These are phyloP conservation scores for Serripes groenlandicus DNA, from an alignment of 2,888 invertebrate genomes.

Conservation along the genomic window DNA sequence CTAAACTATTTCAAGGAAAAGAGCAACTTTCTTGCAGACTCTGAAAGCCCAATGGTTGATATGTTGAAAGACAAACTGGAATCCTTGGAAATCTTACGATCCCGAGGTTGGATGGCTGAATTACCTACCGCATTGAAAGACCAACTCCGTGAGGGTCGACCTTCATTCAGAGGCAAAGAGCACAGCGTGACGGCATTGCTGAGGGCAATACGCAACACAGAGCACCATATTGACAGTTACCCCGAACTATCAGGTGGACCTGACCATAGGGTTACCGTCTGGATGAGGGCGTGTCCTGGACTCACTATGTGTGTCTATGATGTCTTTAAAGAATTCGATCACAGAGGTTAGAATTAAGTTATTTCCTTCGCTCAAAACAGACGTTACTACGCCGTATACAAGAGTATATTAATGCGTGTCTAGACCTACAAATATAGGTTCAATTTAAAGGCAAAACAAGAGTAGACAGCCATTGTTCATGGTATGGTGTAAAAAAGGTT, in stretches of 20 bases:
- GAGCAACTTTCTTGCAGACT: conserved; percentile 11
- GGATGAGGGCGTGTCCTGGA: conserved; percentile 1
- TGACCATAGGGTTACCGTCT: not conserved
- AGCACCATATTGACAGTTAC: conserved; percentile 11
- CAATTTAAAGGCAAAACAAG: no score
- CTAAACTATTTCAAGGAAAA: conserved; percentile 3
- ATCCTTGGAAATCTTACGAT: not conserved
- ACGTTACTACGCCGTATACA: no score
- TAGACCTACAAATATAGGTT: no score
- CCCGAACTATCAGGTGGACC: not conserved
- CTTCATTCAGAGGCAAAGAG: not conserved
- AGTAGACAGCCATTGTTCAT: no score
- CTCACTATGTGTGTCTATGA: conserved; percentile 11
- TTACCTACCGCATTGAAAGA: not conserved
- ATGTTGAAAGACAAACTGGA: not conserved
- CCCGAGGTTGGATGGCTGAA: conserved; percentile 1
- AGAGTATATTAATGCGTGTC: no score
- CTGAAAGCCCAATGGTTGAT: not conserved
- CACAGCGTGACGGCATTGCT: conserved; percentile 2
- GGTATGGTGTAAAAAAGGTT: no score
- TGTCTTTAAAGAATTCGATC: not conserved
- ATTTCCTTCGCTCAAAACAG: not conserved
- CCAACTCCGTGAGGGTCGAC: not conserved
- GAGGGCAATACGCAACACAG: conserved; percentile 5
- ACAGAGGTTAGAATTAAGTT: not conserved